Evolutionary conservation across 2,797 vertebrate species (phyloP).

Genomic region (Falco rusticolus): DNA sequence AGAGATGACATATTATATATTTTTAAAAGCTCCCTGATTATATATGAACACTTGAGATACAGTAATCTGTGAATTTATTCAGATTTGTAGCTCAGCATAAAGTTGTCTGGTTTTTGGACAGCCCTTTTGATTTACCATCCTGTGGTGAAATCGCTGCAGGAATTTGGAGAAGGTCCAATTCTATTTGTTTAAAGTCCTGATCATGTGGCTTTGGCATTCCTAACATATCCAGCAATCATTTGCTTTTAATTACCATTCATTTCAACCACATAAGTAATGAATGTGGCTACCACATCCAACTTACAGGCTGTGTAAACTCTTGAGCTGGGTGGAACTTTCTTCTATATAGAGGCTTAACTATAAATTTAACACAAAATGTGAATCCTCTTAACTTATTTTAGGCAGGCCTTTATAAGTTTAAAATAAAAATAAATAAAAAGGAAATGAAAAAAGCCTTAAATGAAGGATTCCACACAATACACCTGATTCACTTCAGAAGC

Average conservation of each 20-base stretch:
- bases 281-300: conserved; percentile 32
- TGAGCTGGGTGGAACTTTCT: conserved; percentile 25
- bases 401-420: conserved; percentile 34
- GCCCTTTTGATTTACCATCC: conserved; percentile 69
- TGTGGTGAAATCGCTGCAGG: conserved; percentile 51
- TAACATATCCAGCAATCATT: conserved; percentile 57
- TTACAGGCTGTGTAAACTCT: conserved; percentile 31
- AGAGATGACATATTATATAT: conserved; percentile 28
- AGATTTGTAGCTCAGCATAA: conserved; percentile 41
- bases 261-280: conserved; percentile 58
- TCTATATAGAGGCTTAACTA: conserved; percentile 42
- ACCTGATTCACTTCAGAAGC: conserved; percentile 76
- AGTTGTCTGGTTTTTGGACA: conserved; percentile 60
- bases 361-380: conserved; percentile 36
- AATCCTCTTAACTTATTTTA: conserved; percentile 70
- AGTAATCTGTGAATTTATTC: conserved; percentile 37
- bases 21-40: conserved; percentile 38
- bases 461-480: conserved; percentile 66
- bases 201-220: conserved; percentile 66
- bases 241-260: conserved; percentile 76
- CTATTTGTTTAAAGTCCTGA: conserved; percentile 68
- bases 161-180: conserved; percentile 70
- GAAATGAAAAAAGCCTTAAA: conserved; percentile 67
- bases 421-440: conserved; percentile 67
- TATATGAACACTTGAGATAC: not conserved